Percentiles rank a stretch among this genome's conserved stretches.
phyloP scores from a whole-genome alignment of 2,797 vertebrate species.

The Micrastur ruficollis region DNA sequence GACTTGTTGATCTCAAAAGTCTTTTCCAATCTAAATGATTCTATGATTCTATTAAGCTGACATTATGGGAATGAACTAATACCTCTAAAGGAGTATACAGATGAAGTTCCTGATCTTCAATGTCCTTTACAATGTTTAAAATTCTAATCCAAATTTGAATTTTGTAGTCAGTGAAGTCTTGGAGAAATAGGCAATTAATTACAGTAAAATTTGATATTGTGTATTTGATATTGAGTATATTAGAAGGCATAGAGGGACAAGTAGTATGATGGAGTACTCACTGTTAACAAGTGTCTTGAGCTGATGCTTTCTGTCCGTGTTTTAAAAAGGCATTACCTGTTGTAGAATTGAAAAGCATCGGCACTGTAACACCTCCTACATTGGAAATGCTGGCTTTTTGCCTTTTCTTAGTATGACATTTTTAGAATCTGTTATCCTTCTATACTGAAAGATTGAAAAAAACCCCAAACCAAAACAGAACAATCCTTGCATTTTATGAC shows the following conservation, averaged over 20 bases:
- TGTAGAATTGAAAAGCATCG: background rate
- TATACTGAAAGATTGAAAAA: background rate
- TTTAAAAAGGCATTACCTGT: background rate
- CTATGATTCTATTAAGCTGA: background rate
- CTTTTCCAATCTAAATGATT: too few species aligned
- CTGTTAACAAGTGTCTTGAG: background rate
- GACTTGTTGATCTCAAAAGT: too few species aligned
- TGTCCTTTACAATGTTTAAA: background rate
- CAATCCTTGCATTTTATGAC: background rate
- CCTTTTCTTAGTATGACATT: background rate
- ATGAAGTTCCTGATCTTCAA: background rate
- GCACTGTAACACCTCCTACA: background rate
- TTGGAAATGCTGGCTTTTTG: background rate
- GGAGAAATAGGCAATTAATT: background rate
- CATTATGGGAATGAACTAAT: background rate
- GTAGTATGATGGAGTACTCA: background rate
- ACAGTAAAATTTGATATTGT: background rate
- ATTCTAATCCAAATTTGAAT: background rate
- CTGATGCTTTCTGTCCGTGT: background rate
- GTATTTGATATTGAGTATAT: fast-evolving
- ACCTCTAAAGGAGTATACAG: background rate
- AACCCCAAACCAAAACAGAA: background rate
- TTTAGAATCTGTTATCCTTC: background rate
- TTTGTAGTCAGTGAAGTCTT: background rate
- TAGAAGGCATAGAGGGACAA: background rate